A percentile compares a stretch with the other conserved stretches of the same genome.
Evolutionary conservation across 2,888 invertebrate genomes (phyloP).

Genomic region (Gymnoscelis rufifasciata): DNA sequence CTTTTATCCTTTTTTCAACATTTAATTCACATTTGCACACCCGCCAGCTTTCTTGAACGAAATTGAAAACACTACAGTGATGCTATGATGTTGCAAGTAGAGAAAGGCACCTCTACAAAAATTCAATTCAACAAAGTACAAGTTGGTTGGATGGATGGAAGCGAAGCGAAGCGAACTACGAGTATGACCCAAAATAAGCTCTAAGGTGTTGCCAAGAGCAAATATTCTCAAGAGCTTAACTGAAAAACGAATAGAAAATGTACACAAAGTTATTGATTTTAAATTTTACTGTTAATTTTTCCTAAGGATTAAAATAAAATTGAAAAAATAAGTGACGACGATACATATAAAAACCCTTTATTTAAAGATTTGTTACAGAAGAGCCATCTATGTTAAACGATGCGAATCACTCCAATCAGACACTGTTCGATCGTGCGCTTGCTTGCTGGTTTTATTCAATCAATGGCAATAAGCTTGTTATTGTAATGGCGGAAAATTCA

Average conservation of each 20-base stretch:
- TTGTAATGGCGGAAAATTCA: too few species aligned
- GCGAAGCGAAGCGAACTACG: conserved; percentile 52
- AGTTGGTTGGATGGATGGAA: conserved; percentile 58
- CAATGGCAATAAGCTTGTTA: too few species aligned
- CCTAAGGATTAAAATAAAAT: too few species aligned
- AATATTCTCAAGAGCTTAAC: conserved; percentile 60
- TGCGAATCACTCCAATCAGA: too few species aligned
- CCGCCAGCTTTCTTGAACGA: conserved; percentile 76
- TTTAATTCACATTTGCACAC: conserved; percentile 68
- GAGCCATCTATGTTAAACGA: too few species aligned
- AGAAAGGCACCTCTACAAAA: conserved; percentile 78
- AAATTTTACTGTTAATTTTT: too few species aligned
- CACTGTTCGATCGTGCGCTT: too few species aligned
- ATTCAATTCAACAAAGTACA: conserved; percentile 68
- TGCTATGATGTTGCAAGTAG: conserved; percentile 77
- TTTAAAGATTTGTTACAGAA: too few species aligned
- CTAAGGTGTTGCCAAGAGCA: conserved; percentile 63
- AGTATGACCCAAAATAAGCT: conserved; percentile 80
- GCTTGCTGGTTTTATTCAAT: too few species aligned
- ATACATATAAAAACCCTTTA: too few species aligned
- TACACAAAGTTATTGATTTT: too few species aligned
- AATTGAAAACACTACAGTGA: conserved; percentile 65
- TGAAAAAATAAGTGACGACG: too few species aligned
- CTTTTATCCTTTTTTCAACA: conserved; percentile 49
- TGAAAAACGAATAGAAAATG: conserved; percentile 14